Base-by-base conservation (phyloP, 2,888 invertebrate genomes). In the Portevinia maculata region DNA sequence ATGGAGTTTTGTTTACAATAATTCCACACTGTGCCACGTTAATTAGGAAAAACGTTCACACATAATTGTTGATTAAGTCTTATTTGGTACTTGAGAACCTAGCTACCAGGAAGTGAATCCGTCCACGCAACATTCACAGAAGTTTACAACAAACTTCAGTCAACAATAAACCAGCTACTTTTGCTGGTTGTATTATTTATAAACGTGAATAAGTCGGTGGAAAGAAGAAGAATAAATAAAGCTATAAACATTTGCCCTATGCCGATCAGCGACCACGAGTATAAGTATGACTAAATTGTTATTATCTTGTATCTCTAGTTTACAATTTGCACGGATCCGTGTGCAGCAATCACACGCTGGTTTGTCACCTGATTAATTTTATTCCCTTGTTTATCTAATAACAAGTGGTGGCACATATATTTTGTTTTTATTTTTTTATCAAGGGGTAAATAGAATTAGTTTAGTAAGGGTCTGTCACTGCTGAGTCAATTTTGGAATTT, bases 1-100 rank as follows among this genome's bases (percentile, higher is more conserved):
- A 50, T 64, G 57, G 46, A 57, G 59, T 64, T 62, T 70, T 81
- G 79, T 81, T 81, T 81, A 81, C 75, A 44, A 70, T 24, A 3
- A n/a, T 75, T 69, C 34, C 3, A 48, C 46, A 69, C 44, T 69
- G 46, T 41, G 64, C 64, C 65, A 44, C 53, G 44, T 44, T 67
- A 44, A 53, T 53, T 53, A 32, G 62, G 9, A 13, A 48, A 7
- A 15, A 17, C 15, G n/a, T 13, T n/a, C n/a, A n/a, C n/a, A n/a
- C n/a, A n/a, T n/a, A n/a, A 1, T 28, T 34, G 44, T 24, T 37
- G 44, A 71, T 46, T 28, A 41, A 28, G 34, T 39, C 19, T 15
- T n/a, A 41, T n/a, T 37, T 9, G 44, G 21, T 41, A 41, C 13
- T 17, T 8, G 41, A 15, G 41, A 6, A 9, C 37, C 69, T 6